Evolutionary conservation across 2,113 vertebrate genomes (phyloP).

Genomic region (Neotoma lepida): DNA sequence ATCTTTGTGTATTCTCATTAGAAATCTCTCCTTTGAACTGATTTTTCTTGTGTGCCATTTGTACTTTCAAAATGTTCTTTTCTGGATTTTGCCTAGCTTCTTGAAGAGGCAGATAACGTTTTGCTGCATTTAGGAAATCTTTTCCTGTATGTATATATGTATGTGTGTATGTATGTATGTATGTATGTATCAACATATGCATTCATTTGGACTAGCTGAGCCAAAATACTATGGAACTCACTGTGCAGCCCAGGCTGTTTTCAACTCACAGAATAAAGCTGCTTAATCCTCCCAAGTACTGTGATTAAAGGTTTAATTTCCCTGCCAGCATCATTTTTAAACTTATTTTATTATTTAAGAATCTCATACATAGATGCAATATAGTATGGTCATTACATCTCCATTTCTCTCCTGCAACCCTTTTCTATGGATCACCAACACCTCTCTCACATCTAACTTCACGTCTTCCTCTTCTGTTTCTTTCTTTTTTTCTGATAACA

Average conservation of each 20-base stretch:
- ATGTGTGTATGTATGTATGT: not conserved
- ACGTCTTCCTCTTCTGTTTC: not conserved
- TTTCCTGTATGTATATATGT: not conserved
- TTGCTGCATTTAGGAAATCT: not conserved
- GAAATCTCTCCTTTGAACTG: not conserved
- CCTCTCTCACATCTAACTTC: not conserved
- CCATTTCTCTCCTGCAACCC: not conserved
- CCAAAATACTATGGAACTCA: not conserved
- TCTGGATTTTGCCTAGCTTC: not conserved
- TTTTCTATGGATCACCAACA: not conserved
- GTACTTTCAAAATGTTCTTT: not conserved
- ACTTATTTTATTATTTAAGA: not conserved
- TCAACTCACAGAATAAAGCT: not conserved
- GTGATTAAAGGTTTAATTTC: no score
- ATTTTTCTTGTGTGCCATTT: not conserved
- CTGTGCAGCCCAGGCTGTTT: not conserved
- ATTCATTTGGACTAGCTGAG: not conserved
- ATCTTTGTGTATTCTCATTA: not conserved
- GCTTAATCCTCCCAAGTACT: not conserved
- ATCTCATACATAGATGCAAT: not conserved
- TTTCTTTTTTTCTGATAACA: not conserved
- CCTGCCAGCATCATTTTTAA: not conserved
- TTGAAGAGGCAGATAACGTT: not conserved
- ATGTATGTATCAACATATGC: not conserved
- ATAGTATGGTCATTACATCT: not conserved